A percentile compares a stretch with the other conserved stretches of the same genome.
phyloP scores from a whole-genome alignment of 2,113 vertebrate genomes.

The Herpailurus yagouaroundi region DNA sequence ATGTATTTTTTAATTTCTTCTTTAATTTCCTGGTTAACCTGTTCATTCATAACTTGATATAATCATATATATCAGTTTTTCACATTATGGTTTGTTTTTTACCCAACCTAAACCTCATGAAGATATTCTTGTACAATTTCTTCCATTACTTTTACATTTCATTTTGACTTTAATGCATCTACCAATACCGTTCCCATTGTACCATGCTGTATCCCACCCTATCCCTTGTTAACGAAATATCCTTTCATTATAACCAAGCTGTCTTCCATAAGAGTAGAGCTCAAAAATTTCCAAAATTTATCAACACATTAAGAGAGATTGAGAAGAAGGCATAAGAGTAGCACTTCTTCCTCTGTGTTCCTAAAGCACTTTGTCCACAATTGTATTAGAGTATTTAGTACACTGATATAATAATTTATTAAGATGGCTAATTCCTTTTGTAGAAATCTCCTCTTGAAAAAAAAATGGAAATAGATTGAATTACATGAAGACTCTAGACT shows the following conservation, averaged over 20 bases:
- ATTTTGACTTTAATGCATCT: background rate
- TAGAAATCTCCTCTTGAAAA: background rate
- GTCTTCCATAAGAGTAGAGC: background rate
- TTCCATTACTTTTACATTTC: background rate
- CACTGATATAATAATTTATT: background rate
- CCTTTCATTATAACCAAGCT: background rate
- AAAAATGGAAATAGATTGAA: background rate
- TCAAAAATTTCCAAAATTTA: background rate
- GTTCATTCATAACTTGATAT: no score
- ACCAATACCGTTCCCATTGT: background rate
- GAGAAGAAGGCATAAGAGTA: background rate
- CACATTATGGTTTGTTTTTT: background rate
- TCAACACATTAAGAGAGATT: background rate
- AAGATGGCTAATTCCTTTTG: background rate
- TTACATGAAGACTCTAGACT: background rate
- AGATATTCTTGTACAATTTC: background rate
- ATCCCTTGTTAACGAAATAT: background rate
- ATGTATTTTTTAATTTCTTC: no score
- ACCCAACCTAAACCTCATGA: background rate
- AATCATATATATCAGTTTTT: background rate
- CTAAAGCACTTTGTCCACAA: background rate
- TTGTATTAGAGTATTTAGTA: background rate
- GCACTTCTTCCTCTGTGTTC: background rate
- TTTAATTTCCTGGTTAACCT: no score
- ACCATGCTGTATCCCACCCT: background rate